phyloP scores from a whole-genome alignment of 2,888 invertebrate genomes.

The Megaustenia siamemsis region DNA sequence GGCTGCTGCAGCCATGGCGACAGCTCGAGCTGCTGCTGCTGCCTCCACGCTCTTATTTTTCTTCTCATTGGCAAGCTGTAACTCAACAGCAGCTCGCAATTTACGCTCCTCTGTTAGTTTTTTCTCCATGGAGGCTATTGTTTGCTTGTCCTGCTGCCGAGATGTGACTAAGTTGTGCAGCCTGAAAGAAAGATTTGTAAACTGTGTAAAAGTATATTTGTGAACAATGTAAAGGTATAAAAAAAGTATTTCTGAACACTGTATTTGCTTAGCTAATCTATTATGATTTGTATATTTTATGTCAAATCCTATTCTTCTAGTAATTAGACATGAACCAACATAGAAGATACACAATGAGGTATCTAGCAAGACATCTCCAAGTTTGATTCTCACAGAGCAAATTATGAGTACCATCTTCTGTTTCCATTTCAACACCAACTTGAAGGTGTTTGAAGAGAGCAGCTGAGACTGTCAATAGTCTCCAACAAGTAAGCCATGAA shows the following conservation, averaged over 20 bases:
- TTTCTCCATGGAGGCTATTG: constrained; percentile 87
- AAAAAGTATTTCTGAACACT: not conserved
- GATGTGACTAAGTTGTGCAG: constrained; percentile 87
- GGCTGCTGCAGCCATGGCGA: constrained; percentile 74
- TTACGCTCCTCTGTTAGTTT: constrained; percentile 92
- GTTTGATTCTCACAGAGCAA: too few species aligned
- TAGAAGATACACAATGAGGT: too few species aligned
- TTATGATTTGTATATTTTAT: not conserved
- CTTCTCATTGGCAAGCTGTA: constrained; percentile 87
- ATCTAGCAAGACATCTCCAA: too few species aligned
- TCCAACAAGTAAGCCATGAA: too few species aligned
- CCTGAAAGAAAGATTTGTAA: constrained; percentile 78
- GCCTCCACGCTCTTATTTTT: constrained; percentile 85
- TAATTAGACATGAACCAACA: too few species aligned
- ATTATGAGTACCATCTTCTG: too few species aligned
- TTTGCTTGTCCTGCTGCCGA: constrained; percentile 89
- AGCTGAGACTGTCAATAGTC: too few species aligned
- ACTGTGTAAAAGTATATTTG: not conserved
- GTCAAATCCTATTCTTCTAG: not conserved
- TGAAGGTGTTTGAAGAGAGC: too few species aligned
- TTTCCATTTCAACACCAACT: too few species aligned
- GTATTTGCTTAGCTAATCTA: not conserved
- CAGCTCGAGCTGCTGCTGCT: constrained; percentile 81
- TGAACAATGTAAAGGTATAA: not conserved
- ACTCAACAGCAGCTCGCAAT: constrained; percentile 87